Percentiles rank a stretch among this genome's conserved stretches.
These are phyloP conservation scores for Folsomia manolachei DNA, from an alignment of 2,888 invertebrate genomes.

Conservation along the genomic window DNA sequence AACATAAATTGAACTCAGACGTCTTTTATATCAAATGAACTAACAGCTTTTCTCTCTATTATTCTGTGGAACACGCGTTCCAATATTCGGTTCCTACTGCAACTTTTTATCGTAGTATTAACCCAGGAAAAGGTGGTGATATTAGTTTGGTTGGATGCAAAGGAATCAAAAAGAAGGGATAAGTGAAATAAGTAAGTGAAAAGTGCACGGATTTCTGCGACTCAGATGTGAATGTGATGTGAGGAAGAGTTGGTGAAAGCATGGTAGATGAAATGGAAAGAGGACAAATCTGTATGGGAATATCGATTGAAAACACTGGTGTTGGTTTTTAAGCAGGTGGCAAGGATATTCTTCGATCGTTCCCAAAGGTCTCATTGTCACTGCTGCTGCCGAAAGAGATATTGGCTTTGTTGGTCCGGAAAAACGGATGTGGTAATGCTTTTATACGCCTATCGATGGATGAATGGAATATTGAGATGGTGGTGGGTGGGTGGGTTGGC, in stretches of 20 bases:
- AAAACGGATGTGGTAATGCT: slow-evolving; percentile 32
- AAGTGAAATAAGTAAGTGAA: slow-evolving; percentile 1
- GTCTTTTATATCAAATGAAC: no score
- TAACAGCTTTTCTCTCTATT: no score
- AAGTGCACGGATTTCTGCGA: neutral
- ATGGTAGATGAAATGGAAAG: slow-evolving; percentile 15
- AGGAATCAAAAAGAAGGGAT: neutral
- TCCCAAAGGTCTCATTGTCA: slow-evolving; percentile 50
- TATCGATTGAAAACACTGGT: slow-evolving; percentile 30
- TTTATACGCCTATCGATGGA: slow-evolving; percentile 20
- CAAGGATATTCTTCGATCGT: slow-evolving; percentile 45
- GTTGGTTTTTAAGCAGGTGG: slow-evolving; percentile 43
- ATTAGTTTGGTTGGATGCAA: neutral
- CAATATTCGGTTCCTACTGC: neutral
- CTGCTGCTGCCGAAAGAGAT: slow-evolving; percentile 34
- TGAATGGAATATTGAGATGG: neutral
- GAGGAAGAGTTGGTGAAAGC: slow-evolving; percentile 7
- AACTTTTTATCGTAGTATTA: no score
- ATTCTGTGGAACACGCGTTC: no score
- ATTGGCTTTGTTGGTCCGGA: slow-evolving; percentile 31
- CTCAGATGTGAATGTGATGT: neutral
- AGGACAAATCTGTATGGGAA: slow-evolving; percentile 21
- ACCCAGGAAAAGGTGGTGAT: neutral
- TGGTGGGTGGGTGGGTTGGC: no score
- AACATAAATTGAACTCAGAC: neutral